Percentiles rank a stretch among this genome's conserved stretches.
These are phyloP conservation scores for Phyto melanocephala DNA, from an alignment of 2,888 invertebrate genomes.

Conservation along the genomic window DNA sequence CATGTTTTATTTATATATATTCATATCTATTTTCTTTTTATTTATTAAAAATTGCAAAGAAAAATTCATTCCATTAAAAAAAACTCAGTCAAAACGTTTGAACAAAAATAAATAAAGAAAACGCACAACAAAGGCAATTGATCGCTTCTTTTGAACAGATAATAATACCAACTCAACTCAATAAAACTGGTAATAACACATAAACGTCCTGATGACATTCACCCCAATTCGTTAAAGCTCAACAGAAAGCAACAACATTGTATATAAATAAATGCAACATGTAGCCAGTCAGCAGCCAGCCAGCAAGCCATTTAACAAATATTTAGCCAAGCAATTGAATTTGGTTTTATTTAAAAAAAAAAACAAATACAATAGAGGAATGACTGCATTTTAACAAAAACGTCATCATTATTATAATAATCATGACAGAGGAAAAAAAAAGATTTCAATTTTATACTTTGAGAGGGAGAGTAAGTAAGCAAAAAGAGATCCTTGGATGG, in stretches of 20 bases:
- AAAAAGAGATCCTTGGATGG: not conserved
- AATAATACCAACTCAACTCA: slow-evolving; percentile 59
- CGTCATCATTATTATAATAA: slow-evolving; percentile 44
- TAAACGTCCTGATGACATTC: slow-evolving; percentile 75
- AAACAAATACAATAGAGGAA: slow-evolving; percentile 36
- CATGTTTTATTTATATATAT: too few relatives aligned
- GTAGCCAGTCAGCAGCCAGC: not conserved
- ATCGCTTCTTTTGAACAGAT: slow-evolving; percentile 66
- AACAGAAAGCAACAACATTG: not conserved
- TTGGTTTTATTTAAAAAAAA: not conserved
- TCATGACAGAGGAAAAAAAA: not conserved
- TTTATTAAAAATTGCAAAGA: too few relatives aligned
- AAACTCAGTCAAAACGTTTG: not conserved
- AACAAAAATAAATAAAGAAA: not conserved
- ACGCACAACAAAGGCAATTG: slow-evolving; percentile 69
- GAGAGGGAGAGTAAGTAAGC: not conserved
- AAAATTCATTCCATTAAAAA: too few relatives aligned
- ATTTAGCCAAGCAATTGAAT: not conserved
- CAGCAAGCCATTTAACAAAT: not conserved
- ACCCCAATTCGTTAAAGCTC: slow-evolving; percentile 73
- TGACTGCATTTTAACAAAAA: slow-evolving; percentile 58
- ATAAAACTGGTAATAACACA: slow-evolving; percentile 51
- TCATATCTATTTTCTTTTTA: too few relatives aligned
- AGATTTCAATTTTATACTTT: not conserved
- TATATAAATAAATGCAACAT: not conserved